Evolutionary conservation across 2,888 invertebrate genomes (phyloP), one percentile per base, ranked within the genome.

Genomic region (Argyresthia albistria): DNA sequence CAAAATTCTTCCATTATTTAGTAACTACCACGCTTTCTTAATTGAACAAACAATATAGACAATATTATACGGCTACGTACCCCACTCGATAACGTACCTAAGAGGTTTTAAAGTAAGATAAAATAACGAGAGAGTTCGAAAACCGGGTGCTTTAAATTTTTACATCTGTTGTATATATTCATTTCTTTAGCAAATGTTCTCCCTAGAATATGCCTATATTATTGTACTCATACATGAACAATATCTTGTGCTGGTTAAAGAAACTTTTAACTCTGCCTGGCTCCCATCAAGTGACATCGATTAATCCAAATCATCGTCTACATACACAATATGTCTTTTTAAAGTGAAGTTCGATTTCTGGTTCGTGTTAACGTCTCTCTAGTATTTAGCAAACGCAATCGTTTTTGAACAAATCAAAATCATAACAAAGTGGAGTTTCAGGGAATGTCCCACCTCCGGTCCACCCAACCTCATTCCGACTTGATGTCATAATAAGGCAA

Each of bases 91-190:
- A 25, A 25, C 6, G 25, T 25, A 4, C 25, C n/a, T 73, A 70
- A 73, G 72, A 80, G 72, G 76, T 76, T 81, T 78, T 80, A 80
- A 81, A 83, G 70, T 78, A 77, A 84, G 72, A 76, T 78, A 80
- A 83, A 77, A 10, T 37, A 76, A 80, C 73, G 84, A 84, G 86
- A 86, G 84, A 86, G 83, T 84, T 79, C 71, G 80, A 74, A 81
- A 84, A 83, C 84, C 83, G 82, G 86, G 86, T 87, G 86, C 86
- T 87, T 83, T 84, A 86, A 83, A 86, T 77, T 86, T 77, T 52
- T 82, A 86, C 79, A 86, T 79, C 83, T 78, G 77, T 82, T 84
- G 73, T 80, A 81, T 69, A 73, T 76, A 76, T 76, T 81, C 67
- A 72, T 79, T 84, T 80, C 70, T 70, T 82, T 83, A 83, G 80